These are phyloP conservation scores for Mus musculus DNA, from an alignment of 2,113 vertebrate species.

Conservation along the genomic window DNA sequence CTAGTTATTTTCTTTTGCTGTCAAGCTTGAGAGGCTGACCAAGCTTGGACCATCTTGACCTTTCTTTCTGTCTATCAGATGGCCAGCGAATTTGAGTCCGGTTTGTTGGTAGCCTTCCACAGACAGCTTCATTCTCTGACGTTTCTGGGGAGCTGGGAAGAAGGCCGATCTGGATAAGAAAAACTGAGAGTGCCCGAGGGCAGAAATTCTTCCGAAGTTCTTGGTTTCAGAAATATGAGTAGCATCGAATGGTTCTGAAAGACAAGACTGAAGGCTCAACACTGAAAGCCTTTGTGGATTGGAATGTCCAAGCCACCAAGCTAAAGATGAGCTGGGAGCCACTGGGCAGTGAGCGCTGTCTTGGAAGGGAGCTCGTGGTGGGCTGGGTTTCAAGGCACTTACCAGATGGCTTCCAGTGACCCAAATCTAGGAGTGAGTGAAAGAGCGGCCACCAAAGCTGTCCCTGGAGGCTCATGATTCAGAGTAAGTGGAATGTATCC, in stretches of 20 bases:
- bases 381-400: slow-evolving; percentile 10
- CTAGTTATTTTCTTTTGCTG: slow-evolving; percentile 3
- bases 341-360: not conserved
- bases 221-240: slow-evolving; percentile 61
- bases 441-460: not conserved
- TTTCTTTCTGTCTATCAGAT: slow-evolving; percentile 32
- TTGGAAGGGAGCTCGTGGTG: not conserved
- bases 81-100: slow-evolving; percentile 5
- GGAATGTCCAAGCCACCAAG: not conserved
- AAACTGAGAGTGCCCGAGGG: slow-evolving; percentile 35
- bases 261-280: slow-evolving; percentile 38
- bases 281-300: slow-evolving; percentile 2
- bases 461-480: not conserved
- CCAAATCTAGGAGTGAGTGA: not conserved
- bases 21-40: not conserved
- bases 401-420: slow-evolving; percentile 30
- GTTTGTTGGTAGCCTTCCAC: not conserved
- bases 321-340: slow-evolving; percentile 24
- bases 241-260: slow-evolving; percentile 53
- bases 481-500: not conserved
- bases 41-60: slow-evolving; percentile 1
- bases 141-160: slow-evolving; percentile 47
- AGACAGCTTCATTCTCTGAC: not conserved
- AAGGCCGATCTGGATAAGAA: slow-evolving; percentile 33
- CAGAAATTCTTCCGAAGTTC: slow-evolving; percentile 54